Evolutionary conservation across 2,797 vertebrate genomes (phyloP).

Genomic region (Aselliscus stoliczkanus): DNA sequence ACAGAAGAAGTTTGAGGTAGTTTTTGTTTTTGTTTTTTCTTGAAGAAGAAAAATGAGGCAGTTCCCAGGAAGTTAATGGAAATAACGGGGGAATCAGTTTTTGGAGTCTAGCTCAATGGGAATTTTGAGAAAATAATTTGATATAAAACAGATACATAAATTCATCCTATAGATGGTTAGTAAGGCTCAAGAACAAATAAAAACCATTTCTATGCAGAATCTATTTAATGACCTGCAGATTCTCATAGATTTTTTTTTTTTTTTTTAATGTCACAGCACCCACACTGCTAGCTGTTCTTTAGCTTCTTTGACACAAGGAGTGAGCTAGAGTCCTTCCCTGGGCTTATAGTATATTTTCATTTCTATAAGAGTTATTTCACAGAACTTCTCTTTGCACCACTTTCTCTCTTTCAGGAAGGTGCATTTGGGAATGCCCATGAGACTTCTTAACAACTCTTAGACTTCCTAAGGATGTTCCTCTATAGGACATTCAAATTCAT

Average conservation of each 20-base stretch:
- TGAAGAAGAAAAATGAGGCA: neutral
- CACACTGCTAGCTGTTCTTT: neutral
- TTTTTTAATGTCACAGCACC: neutral
- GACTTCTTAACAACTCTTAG: neutral
- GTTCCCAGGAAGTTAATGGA: neutral
- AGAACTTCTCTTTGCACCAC: neutral
- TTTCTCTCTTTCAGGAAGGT: neutral
- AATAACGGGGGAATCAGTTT: neutral
- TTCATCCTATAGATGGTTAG: neutral
- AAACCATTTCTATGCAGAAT: neutral
- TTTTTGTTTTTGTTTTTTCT: neutral
- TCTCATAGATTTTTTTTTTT: neutral
- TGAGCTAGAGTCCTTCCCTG: neutral
- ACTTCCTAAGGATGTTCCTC: neutral
- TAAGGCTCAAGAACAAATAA: neutral
- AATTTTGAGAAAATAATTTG: neutral
- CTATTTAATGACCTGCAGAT: neutral
- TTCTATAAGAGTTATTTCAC: neutral
- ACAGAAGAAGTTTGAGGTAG: neutral
- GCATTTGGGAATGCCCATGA: neutral
- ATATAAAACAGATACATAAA: neutral
- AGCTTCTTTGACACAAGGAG: neutral
- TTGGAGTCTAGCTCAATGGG: neutral
- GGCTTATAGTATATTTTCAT: neutral
- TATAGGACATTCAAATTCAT: neutral